phyloP scores from a whole-genome alignment of 37 sponge, comb jelly and placozoan species.

The Eunapius fragilis region DNA sequence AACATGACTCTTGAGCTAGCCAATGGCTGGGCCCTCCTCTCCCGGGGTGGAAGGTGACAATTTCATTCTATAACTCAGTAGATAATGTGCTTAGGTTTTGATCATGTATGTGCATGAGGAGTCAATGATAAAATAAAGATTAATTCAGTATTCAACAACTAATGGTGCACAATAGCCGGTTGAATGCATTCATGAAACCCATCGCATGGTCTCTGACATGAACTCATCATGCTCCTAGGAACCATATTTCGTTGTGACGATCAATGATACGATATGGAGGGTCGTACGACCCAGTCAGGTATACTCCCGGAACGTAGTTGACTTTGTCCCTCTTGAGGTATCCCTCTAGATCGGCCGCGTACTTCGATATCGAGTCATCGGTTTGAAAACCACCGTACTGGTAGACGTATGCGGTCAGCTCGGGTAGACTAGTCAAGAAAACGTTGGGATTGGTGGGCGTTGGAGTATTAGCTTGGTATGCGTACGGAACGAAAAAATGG shows the following conservation, averaged over 20 bases:
- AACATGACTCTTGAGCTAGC: no score
- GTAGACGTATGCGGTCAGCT: background rate
- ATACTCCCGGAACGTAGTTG: background rate
- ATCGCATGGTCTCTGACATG: no score
- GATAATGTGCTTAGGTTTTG: no score
- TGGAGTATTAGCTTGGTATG: background rate
- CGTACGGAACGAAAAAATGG: background rate
- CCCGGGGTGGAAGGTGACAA: no score
- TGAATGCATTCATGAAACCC: no score
- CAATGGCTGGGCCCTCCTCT: no score
- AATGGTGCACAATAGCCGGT: no score
- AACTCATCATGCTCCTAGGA: background rate
- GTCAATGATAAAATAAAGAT: no score
- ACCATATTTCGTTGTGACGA: constrained; percentile 18
- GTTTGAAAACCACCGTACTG: background rate
- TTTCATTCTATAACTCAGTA: no score
- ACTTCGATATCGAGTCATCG: background rate
- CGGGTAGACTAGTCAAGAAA: background rate
- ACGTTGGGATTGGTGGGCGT: background rate
- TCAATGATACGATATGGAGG: background rate
- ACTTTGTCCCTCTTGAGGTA: background rate
- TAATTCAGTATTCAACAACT: no score
- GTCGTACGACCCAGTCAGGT: background rate
- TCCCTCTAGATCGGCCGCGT: background rate
- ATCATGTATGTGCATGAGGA: no score